Percentiles rank a stretch among this genome's conserved stretches.
Conservation (phyloP, 2,113 vertebrate genomes). For the Caretta caretta region DNA sequence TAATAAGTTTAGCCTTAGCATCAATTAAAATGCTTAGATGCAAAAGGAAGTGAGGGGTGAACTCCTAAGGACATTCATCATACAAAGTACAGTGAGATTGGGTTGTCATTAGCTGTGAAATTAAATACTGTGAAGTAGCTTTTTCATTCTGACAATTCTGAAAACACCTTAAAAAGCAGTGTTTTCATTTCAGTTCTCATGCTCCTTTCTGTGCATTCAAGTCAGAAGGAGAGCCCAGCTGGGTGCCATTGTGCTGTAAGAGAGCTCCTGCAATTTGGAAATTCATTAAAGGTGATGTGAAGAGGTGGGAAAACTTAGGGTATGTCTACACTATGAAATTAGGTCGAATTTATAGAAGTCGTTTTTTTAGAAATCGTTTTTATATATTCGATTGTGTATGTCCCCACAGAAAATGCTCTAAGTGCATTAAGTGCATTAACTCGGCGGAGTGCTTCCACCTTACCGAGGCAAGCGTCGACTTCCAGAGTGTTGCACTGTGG, state of each 20-base stretch:
- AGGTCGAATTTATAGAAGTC: too few relatives aligned
- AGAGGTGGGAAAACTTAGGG: background rate
- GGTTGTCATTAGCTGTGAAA: slow-evolving; percentile 46
- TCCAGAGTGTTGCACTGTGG: too few relatives aligned
- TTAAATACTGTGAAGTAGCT: slow-evolving; percentile 34
- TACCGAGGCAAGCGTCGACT: too few relatives aligned
- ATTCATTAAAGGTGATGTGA: background rate
- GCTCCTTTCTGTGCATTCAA: background rate
- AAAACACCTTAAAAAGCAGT: background rate
- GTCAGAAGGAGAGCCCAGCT: background rate
- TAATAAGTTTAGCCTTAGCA: slow-evolving; percentile 31
- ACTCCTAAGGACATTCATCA: slow-evolving; percentile 7
- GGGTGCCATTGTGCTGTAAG: background rate
- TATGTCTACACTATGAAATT: too few relatives aligned
- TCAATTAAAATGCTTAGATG: slow-evolving; percentile 28
- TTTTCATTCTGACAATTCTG: slow-evolving; percentile 28
- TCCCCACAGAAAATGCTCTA: too few relatives aligned
- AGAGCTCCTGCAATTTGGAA: background rate
- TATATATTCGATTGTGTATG: too few relatives aligned
- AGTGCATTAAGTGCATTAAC: too few relatives aligned
- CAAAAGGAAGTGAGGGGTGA: slow-evolving; percentile 15
- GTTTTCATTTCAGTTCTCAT: background rate
- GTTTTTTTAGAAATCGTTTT: too few relatives aligned
- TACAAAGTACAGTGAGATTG: slow-evolving; percentile 9
- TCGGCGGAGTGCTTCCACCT: too few relatives aligned